Percentiles rank a stretch among this genome's conserved stretches.
Evolutionary conservation across 2,797 vertebrate genomes (phyloP).

Genomic region (Molossus molossus): DNA sequence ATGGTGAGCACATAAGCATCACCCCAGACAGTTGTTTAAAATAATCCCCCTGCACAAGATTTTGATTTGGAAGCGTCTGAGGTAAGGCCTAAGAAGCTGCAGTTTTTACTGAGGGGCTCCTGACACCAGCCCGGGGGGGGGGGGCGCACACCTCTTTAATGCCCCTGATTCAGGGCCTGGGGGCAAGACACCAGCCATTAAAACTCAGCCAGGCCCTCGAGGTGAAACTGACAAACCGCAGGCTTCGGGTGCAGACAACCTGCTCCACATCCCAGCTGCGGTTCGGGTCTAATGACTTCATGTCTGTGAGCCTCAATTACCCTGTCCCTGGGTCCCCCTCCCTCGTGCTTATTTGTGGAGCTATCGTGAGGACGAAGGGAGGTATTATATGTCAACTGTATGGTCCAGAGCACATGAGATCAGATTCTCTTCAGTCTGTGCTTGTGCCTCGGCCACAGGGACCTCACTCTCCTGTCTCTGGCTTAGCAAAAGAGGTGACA

Average conservation of each 20-base stretch:
- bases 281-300: conserved; percentile 1
- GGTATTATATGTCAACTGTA: not conserved
- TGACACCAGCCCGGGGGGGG: not conserved
- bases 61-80: conserved; percentile 36
- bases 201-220: not conserved
- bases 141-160: not conserved
- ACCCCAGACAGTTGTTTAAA: not conserved
- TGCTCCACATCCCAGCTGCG: not conserved
- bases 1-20: not conserved
- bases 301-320: not conserved
- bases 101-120: not conserved
- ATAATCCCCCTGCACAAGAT: not conserved
- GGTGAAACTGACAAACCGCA: conserved; percentile 69
- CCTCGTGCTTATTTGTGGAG: conserved; percentile 30
- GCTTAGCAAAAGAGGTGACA: not conserved
- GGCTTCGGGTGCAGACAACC: not conserved
- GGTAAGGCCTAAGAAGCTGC: not conserved
- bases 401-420: not conserved
- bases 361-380: conserved; percentile 35
- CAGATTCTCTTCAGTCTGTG: not conserved
- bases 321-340: not conserved
- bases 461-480: not conserved
- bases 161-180: not conserved
- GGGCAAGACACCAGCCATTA: conserved; percentile 31
- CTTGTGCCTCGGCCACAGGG: not conserved